Base-by-base conservation (phyloP, 2,888 invertebrate genomes). In the Microctonus aethiopoides region DNA sequence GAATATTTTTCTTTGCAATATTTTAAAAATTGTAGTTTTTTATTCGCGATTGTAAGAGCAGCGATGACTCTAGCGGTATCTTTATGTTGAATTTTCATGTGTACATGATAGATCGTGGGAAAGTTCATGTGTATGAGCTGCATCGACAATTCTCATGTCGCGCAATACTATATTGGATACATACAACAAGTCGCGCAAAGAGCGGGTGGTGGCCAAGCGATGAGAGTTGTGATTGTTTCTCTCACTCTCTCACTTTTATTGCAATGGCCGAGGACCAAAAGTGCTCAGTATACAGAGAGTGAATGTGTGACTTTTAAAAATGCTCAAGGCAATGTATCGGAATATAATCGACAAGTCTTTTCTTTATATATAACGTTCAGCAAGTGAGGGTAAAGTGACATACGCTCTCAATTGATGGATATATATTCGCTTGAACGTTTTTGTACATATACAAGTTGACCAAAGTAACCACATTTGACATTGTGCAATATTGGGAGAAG, bases 21-120 rank as follows among this genome's bases (percentile, higher is more conserved):
- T 46, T 46, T 46, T n/a, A 16, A 1, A 16, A 1, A 1, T 46
- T 46, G 16, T 46, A 46, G 10, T 51, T 13, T 16, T 20, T 63
- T 52, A 34, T 52, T 52, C 11, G 16, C 22, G 0, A 51, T 52
- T 26, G 13, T 29, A 9, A 41, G 20, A 54, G n/a, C 24, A 26
- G 24, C 16, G 16, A n/a, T n/a, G 46, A 46, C 6, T 7, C 4
- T 20, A 16, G 57, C 57, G 57, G 57, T 36, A 22, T 60, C 60
- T 62, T 29, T 51, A 11, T 24, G 20, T 34, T 34, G 29, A 13
- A 9, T 34, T 11, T 52, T 32, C 46, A 63, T n/a, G 20, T 63
- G 34, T 34, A 34, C 52, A 52, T 63, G 63, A 76, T 80, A 78
- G 79, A 73, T 77, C 79, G 81, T 81, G 81, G 79, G 80, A 81